Percentiles rank a stretch among this genome's conserved stretches.
phyloP scores from a whole-genome alignment of 1,140 invertebrate species.

The Diprion similis region DNA sequence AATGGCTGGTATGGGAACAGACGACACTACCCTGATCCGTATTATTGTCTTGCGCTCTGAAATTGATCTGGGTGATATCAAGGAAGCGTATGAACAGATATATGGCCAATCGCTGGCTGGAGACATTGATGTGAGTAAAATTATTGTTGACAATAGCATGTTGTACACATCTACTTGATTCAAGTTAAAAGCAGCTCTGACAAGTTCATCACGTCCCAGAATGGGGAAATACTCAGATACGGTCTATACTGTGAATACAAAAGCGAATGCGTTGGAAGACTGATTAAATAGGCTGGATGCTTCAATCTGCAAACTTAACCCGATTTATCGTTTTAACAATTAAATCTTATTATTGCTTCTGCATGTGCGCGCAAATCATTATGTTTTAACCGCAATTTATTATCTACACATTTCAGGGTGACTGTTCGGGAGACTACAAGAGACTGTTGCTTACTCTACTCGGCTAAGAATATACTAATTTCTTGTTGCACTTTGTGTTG shows the following conservation, averaged over 20 bases:
- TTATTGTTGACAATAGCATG: not conserved
- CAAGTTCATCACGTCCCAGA: not conserved
- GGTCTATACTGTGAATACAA: not conserved
- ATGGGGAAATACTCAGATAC: not conserved
- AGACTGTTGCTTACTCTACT: slow-evolving; percentile 84
- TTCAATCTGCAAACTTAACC: too few relatives aligned
- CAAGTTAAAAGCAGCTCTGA: not conserved
- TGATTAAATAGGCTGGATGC: too few relatives aligned
- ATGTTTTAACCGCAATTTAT: slow-evolving; percentile 32
- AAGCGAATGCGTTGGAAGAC: not conserved
- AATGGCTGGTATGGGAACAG: slow-evolving; percentile 88
- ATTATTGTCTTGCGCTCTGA: slow-evolving; percentile 87
- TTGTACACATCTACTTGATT: not conserved
- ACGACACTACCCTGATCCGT: slow-evolving; percentile 85
- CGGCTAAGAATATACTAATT: slow-evolving; percentile 63
- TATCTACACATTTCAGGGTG: slow-evolving; percentile 72
- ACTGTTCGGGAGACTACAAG: slow-evolving; percentile 94
- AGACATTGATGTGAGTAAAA: slow-evolving; percentile 75
- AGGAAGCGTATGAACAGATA: slow-evolving; percentile 77
- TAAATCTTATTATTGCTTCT: not conserved
- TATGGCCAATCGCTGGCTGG: slow-evolving; percentile 82
- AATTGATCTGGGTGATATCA: slow-evolving; percentile 87
- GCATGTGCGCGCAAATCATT: not conserved
- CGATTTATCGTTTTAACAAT: slow-evolving; percentile 30
- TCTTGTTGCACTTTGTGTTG: slow-evolving; percentile 7